Evolutionary conservation across 2,113 vertebrate genomes (phyloP), one percentile per base, ranked within the genome.

Genomic region (Neotragus moschatus): DNA sequence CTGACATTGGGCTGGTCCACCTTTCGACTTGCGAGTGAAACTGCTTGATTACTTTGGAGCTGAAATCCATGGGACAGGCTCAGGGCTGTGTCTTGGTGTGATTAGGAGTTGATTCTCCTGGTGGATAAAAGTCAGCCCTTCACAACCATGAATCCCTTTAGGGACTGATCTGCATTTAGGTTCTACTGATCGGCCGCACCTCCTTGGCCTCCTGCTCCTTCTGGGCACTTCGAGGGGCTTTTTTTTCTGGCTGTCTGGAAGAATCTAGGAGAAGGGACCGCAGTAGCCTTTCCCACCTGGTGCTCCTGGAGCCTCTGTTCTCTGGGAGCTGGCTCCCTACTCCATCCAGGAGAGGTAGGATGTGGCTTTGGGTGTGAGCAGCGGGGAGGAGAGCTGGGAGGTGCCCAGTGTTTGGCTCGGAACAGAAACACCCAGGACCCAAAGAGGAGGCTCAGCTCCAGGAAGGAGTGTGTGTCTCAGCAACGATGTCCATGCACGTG

Each of bases 401-500:
- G 58, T 33, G 84, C 84, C 3, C 5, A 45, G 49, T 8, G 33
- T 28, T 23, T 49, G 55, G 47, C 30, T 77, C 23, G 6, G 21
- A 26, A 11, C 49, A 39, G 73, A 19, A 36, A 47, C 45, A 3
- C 45, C 51, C 5, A 7, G 5, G 84, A 23, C 49, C 47, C 28
- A 10, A 30, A 45, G 43, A 3, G 26, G 21, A 11, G 73, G 61
- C 63, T 77, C 15, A 12, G 43, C 91, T 21, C 55, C 6, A 2
- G 61, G 0, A 0, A 1, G 0, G 43, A 21, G 33, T 28, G 23
- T 75, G 10, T 51, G 23, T 45, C 33, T 7, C 28, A 2, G 70
- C 4, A 6, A 2, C 0, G 9, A 6, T 5, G 47, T 28, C 61
- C 12, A 10, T 28, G 47, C 8, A 0, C 0, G 3, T 28, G 61